Conservation (phyloP, 2,888 invertebrate species). For the Acrobasis consociella region DNA sequence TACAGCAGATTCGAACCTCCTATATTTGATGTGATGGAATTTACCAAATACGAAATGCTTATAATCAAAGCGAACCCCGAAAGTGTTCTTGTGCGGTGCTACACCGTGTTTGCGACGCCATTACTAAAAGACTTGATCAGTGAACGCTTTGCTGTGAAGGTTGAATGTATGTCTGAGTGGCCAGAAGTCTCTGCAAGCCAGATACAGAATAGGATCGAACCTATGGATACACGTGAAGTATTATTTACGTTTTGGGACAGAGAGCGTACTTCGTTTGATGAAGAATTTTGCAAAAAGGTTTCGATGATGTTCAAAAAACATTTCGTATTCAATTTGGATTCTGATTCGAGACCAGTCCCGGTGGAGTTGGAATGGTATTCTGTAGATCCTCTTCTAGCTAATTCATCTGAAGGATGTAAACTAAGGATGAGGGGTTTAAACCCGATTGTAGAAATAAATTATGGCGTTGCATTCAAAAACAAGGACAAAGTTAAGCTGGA, state of each 20-base stretch:
- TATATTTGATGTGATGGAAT: not conserved
- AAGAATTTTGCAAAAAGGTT: not conserved
- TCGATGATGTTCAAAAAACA: not conserved
- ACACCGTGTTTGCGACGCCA: not conserved
- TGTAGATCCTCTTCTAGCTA: not conserved
- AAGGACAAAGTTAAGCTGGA: not conserved
- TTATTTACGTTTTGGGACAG: not conserved
- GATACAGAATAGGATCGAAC: too few species aligned
- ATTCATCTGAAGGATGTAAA: not conserved
- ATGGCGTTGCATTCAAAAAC: not conserved
- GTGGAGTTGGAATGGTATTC: not conserved
- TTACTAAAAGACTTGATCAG: not conserved
- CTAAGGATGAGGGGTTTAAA: too few species aligned
- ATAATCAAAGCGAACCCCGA: not conserved
- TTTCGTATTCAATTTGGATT: not conserved
- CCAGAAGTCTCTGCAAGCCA: not conserved
- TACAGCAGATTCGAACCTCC: not conserved
- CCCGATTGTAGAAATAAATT: not conserved
- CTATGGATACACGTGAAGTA: too few species aligned
- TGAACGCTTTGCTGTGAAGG: not conserved
- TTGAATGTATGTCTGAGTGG: not conserved
- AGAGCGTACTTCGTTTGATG: not conserved
- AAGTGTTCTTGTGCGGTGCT: not conserved
- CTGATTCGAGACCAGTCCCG: not conserved
- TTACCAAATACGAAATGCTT: not conserved